These are phyloP conservation scores for Thunnus maccoyii DNA, from an alignment of 2,113 vertebrate genomes.

Conservation along the genomic window DNA sequence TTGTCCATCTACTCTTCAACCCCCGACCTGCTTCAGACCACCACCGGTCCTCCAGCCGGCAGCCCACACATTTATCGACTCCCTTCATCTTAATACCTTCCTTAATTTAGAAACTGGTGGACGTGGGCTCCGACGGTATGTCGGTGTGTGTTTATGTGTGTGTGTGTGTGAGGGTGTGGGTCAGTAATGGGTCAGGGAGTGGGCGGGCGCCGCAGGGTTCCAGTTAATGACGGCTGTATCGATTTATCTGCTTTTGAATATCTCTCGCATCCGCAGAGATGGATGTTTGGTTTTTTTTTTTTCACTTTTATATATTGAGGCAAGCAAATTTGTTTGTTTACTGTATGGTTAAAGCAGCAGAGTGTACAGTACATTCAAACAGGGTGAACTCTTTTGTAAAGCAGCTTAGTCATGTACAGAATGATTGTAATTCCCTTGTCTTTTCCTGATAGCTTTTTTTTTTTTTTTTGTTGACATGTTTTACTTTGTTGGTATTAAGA, in stretches of 20 bases:
- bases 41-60: neutral
- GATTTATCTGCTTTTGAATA: constrained; percentile 61
- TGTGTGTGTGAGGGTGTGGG: constrained; percentile 14
- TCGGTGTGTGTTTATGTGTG: constrained; percentile 29
- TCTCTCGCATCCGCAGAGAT: constrained; percentile 30
- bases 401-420: constrained; percentile 61
- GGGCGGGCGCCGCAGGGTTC: constrained; percentile 39
- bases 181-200: constrained; percentile 44
- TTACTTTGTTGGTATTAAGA: constrained; percentile 12
- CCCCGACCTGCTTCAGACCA: constrained; percentile 8
- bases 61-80: constrained; percentile 47
- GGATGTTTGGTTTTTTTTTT: constrained; percentile 40
- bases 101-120: constrained; percentile 22
- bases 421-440: constrained; percentile 64
- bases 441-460: constrained; percentile 19
- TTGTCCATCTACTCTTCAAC: neutral
- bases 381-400: constrained; percentile 61
- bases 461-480: constrained; percentile 14
- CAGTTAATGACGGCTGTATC: constrained; percentile 49
- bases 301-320: constrained; percentile 40
- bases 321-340: constrained; percentile 35
- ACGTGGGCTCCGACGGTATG: constrained; percentile 3
- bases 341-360: constrained; percentile 28
- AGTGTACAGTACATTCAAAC: constrained; percentile 58
- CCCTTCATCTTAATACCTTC: constrained; percentile 27